A percentile compares a stretch with the other conserved stretches of the same genome.
Evolutionary conservation across 2,797 vertebrate species (phyloP).

Genomic region (Hippoglossus hippoglossus): DNA sequence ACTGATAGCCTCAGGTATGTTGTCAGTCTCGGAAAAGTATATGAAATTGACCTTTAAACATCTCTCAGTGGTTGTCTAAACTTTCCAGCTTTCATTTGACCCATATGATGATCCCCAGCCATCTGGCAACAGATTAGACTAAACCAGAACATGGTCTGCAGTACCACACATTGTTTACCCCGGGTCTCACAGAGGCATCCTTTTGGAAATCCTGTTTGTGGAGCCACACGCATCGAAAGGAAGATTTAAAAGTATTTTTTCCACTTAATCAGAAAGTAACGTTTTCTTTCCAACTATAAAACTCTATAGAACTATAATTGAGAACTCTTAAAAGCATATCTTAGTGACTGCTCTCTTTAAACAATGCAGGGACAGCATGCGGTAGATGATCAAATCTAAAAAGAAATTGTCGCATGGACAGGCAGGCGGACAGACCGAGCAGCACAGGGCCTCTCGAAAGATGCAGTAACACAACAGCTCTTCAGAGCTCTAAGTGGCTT

Average conservation of each 20-base stretch:
- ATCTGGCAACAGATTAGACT: constrained; percentile 44
- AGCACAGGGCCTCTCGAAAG: constrained; percentile 29
- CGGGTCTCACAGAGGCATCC: constrained; percentile 18
- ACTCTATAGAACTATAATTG: not conserved
- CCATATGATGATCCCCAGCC: constrained; percentile 36
- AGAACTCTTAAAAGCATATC: constrained; percentile 3
- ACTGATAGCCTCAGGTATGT: constrained; percentile 55
- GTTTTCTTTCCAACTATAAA: not conserved
- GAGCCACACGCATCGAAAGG: not conserved
- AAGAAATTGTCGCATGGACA: not conserved
- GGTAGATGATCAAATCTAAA: constrained; percentile 12
- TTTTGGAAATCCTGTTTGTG: constrained; percentile 21
- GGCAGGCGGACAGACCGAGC: constrained; percentile 7
- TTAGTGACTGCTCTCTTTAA: constrained; percentile 16
- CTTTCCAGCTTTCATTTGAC: constrained; percentile 58
- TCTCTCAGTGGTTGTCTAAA: constrained; percentile 43
- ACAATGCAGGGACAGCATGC: constrained; percentile 14
- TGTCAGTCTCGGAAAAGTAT: constrained; percentile 60
- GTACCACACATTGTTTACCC: constrained; percentile 42
- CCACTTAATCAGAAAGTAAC: not conserved
- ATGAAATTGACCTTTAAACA: constrained; percentile 67
- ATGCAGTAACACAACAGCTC: constrained; percentile 38
- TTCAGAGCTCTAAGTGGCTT: constrained; percentile 39
- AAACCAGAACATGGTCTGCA: constrained; percentile 34
- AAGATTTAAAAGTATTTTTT: not conserved